Base-by-base conservation (phyloP, 2,888 invertebrate species). In the Panopea generosa region DNA sequence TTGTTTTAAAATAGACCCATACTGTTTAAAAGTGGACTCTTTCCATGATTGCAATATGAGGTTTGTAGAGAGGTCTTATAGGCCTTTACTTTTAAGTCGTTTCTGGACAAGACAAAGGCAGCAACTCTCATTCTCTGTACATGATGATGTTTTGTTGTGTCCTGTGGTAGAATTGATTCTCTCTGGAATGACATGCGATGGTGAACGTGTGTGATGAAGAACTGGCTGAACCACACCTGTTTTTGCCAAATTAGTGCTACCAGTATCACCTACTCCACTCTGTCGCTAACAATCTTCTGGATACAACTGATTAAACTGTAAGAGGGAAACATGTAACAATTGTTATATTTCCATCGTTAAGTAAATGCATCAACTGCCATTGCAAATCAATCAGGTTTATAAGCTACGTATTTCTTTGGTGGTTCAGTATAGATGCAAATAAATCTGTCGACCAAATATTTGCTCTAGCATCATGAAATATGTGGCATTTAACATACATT, bases 401-500 rank as follows among this genome's bases (percentile, higher is more conserved):
- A 33, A 29, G 29, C 18, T 56, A 11, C 56, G 18, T 38, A 45
- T 55, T 55, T 69, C 47, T n/a, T 59, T 71, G 45, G 14, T 20
- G 14, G 20, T 81, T 77, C 11, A 60, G 11, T 47, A 65, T 62
- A 22, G 69, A 68, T 68, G 75, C 22, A 79, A 38, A 43, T 75
- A 74, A 45, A 75, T 0, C n/a, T n/a, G n/a, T n/a, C 3, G 11
- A 7, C 52, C 62, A 24, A 61, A 72, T 0, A 29, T 55, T n/a
- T 55, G 16, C 20, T n/a, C 2, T 14, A 69, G 22, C n/a, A 43
- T 27, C 9, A 43, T 2, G 26, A 71, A 78, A 14, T 66, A 38
- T 1, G 27, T 9, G 14, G 16, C 22, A n/a, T 53, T 33, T 14
- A 71, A n/a, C 47, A 33, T 65, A 66, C 69, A 74, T 52, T 77